These are phyloP conservation scores for Leucophenga montana DNA, from an alignment of 2,888 invertebrate species.

Conservation along the genomic window DNA sequence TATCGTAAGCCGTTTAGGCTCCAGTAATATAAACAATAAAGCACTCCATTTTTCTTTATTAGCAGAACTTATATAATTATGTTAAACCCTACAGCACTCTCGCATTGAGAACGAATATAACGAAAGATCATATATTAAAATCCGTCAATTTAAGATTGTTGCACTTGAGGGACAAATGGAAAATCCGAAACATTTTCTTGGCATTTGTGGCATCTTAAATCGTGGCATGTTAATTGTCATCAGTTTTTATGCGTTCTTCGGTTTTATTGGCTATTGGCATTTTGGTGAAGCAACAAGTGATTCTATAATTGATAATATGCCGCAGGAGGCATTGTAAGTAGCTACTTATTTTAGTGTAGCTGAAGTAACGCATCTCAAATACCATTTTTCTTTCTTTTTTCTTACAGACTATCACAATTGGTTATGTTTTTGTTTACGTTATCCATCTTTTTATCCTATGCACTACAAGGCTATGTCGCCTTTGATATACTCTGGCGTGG, in stretches of 20 bases:
- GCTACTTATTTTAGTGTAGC: background rate
- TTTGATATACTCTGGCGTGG: slow-evolving; percentile 90
- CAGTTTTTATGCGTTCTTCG: slow-evolving; percentile 85
- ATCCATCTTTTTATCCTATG: slow-evolving; percentile 93
- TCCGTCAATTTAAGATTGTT: slow-evolving; percentile 86
- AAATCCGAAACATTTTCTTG: slow-evolving; percentile 88
- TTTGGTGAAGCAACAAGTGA: slow-evolving; percentile 83
- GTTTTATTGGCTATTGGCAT: slow-evolving; percentile 92
- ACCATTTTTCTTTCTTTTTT: slow-evolving; percentile 44
- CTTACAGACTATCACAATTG: slow-evolving; percentile 81
- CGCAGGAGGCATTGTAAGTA: slow-evolving; percentile 79
- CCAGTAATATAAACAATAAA: too few species aligned
- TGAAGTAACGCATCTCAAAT: background rate
- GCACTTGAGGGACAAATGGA: slow-evolving; percentile 96
- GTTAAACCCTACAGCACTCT: too few species aligned
- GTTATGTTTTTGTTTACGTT: slow-evolving; percentile 85
- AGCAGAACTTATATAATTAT: too few species aligned
- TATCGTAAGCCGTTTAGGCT: too few species aligned
- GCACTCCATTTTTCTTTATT: too few species aligned
- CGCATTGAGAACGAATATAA: too few species aligned
- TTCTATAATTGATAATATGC: slow-evolving; percentile 91
- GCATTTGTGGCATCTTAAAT: slow-evolving; percentile 90
- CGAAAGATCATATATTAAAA: background rate
- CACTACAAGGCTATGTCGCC: slow-evolving; percentile 95
- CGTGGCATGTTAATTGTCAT: slow-evolving; percentile 88